Percentiles rank a stretch among this genome's conserved stretches.
Evolutionary conservation across 2,888 invertebrate species (phyloP).

Genomic region (Agapostemon virescens): DNA sequence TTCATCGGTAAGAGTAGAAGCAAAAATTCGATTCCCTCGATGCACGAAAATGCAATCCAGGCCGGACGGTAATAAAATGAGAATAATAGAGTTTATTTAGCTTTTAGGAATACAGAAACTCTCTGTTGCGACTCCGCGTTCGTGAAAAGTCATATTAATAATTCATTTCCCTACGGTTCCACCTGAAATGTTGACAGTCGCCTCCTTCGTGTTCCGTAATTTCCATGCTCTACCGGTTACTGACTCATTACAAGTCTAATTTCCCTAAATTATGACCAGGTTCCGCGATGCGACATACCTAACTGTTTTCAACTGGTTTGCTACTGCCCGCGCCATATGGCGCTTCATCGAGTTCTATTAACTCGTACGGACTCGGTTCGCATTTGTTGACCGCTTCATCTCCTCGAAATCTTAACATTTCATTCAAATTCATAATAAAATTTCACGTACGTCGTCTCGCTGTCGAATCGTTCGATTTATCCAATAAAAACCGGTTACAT

Average conservation of each 20-base stretch:
- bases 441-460: background rate
- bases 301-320: conserved; percentile 11
- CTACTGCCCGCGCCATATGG: conserved; percentile 18
- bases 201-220: conserved; percentile 23
- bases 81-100: conserved; percentile 1
- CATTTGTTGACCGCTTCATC: conserved; percentile 17
- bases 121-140: background rate
- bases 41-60: background rate
- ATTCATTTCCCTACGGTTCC: conserved; percentile 34
- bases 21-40: background rate
- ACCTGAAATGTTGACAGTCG: conserved; percentile 35
- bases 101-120: conserved; percentile 10
- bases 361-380: conserved; percentile 2
- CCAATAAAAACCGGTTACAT: too few species aligned
- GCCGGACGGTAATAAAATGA: background rate
- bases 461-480: background rate
- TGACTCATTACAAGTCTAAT: conserved; percentile 36
- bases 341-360: conserved; percentile 9
- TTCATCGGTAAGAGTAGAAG: background rate
- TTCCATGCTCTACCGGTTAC: conserved; percentile 33
- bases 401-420: conserved; percentile 13
- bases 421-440: conserved; percentile 9
- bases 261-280: conserved; percentile 20
- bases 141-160: conserved; percentile 14
- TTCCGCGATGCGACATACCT: background rate